A percentile compares a stretch with the other conserved stretches of the same genome.
Evolutionary conservation across 1,140 invertebrate species (phyloP).

Genomic region (Augochlora pura): DNA sequence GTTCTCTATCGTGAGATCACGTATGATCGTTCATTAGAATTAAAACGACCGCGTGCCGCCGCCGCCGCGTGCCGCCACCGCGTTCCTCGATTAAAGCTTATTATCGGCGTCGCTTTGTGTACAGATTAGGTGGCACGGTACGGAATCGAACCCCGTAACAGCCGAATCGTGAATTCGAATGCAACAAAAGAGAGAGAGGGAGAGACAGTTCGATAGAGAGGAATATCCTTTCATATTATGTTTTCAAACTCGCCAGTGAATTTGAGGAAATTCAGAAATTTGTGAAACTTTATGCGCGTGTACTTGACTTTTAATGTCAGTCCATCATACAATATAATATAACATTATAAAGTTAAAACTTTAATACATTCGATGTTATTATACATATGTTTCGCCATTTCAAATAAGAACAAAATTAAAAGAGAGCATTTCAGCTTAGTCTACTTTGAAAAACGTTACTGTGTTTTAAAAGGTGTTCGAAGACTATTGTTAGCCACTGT

Average conservation of each 20-base stretch:
- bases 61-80: not conserved
- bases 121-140: conserved; percentile 1
- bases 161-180: not conserved
- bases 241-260: not conserved
- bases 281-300: too few relatives aligned
- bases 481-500: too few relatives aligned
- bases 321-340: too few relatives aligned
- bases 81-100: conserved; percentile 19
- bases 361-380: too few relatives aligned
- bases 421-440: too few relatives aligned
- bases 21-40: conserved; percentile 11
- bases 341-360: too few relatives aligned
- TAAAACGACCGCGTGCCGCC: conserved; percentile 16
- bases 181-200: not conserved
- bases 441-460: too few relatives aligned
- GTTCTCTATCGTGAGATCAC: not conserved
- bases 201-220: not conserved
- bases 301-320: too few relatives aligned
- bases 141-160: not conserved
- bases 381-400: too few relatives aligned
- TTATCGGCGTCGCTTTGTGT: conserved; percentile 9
- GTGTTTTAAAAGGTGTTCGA: too few relatives aligned
- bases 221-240: not conserved
- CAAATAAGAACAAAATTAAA: too few relatives aligned
- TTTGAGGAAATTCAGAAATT: too few relatives aligned